Conservation (phyloP, 1,140 invertebrate genomes). For the Hylaeus volcanicus region DNA sequence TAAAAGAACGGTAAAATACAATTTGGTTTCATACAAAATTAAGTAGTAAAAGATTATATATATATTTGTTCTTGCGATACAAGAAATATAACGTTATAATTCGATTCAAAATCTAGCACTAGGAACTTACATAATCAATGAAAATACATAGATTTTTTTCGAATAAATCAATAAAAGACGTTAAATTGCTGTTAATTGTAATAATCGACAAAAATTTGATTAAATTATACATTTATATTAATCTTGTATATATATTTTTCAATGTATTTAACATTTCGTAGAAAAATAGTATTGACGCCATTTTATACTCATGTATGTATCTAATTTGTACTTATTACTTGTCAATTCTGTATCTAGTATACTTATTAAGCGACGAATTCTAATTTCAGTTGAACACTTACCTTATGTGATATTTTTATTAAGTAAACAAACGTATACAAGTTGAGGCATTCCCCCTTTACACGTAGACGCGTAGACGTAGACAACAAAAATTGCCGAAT, state of each 20-base stretch:
- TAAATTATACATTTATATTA: constrained; percentile 3
- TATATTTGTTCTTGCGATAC: background rate
- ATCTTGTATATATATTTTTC: background rate
- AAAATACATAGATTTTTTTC: constrained; percentile 5
- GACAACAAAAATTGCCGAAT: background rate
- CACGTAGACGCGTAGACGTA: background rate
- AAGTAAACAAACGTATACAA: constrained; percentile 7
- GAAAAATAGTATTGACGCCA: constrained; percentile 11
- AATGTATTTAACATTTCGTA: background rate
- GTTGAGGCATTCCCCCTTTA: constrained; percentile 11
- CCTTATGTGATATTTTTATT: constrained; percentile 39
- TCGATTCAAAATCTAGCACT: background rate
- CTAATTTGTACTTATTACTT: constrained; percentile 28
- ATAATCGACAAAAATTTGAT: constrained; percentile 13
- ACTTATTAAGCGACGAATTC: constrained; percentile 25
- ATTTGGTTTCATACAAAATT: constrained; percentile 21
- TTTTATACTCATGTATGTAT: constrained; percentile 32
- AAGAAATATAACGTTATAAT: constrained; percentile 15
- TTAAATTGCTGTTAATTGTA: background rate
- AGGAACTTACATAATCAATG: background rate
- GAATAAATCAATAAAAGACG: constrained; percentile 1
- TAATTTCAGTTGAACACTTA: constrained; percentile 43
- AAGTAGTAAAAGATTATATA: background rate
- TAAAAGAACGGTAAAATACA: constrained; percentile 3
- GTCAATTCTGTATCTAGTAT: constrained; percentile 1